phyloP scores from a whole-genome alignment of 2,113 vertebrate genomes.

The Oncorhynchus mykiss region DNA sequence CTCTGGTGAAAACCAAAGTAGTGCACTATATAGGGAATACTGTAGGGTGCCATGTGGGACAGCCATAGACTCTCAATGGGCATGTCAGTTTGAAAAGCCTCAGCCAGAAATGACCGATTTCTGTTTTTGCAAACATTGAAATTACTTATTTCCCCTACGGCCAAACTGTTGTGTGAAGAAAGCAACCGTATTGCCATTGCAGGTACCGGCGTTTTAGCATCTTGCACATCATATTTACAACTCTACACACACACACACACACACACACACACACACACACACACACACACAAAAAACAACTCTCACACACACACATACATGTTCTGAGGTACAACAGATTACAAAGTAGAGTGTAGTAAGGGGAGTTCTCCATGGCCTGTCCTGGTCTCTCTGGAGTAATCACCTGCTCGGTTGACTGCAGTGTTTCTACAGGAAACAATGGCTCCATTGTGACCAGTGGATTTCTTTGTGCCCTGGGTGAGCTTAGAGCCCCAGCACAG shows the following conservation, averaged over 20 bases:
- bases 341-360: neutral
- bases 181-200: slow-evolving; percentile 6
- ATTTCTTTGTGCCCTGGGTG: slow-evolving; percentile 40
- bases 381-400: slow-evolving; percentile 19
- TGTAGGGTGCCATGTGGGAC: no score
- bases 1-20: no score
- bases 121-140: neutral
- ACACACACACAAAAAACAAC: neutral
- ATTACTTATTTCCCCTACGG: neutral
- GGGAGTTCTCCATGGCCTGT: neutral
- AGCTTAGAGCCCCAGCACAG: slow-evolving; percentile 27
- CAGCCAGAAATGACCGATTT: neutral
- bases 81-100: slow-evolving; percentile 7
- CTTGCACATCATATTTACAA: neutral
- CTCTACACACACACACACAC: neutral
- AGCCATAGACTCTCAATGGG: neutral
- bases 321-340: neutral
- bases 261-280: neutral
- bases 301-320: neutral
- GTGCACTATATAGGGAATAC: no score
- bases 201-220: neutral
- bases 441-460: slow-evolving; percentile 40
- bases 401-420: slow-evolving; percentile 28
- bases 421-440: slow-evolving; percentile 37
- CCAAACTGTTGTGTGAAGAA: slow-evolving; percentile 12